Base-by-base conservation (phyloP, 2,113 vertebrate species). In the Thamnaconus septentrionalis region DNA sequence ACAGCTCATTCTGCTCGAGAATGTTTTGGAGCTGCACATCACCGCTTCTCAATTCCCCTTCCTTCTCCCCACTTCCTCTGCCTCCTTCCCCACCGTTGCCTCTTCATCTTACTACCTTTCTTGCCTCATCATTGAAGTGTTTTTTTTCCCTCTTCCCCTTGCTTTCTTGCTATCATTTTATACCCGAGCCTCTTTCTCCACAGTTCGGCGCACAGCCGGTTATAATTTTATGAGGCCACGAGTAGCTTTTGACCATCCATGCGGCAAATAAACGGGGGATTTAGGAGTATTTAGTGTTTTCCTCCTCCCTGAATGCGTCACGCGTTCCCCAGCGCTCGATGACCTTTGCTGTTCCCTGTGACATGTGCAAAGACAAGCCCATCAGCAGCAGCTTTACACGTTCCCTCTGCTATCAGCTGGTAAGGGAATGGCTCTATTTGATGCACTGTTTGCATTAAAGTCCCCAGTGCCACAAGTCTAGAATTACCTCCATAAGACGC, bases 151-250 rank as follows among this genome's bases (percentile, higher is more conserved):
- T 57, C 56, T 61, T 47, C 41, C 41, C 57, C 52, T 66, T 66
- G 52, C 45, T 72, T 55, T 75, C 72, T 44, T 39, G 65, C 71
- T 67, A 54, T 63, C 63, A 50, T 76, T 71, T 72, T 53, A 61
- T 83, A 77, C 64, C 75, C 61, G 18, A 11, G 61, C 72, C 60
- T 77, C 86, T 77, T 85, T 82, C 67, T 93, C 93, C 91, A 94
- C 95, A 95, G 92, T 90, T 93, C 92, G 88, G 90, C 92, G 94
- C 94, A 93, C 91, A 90, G 91, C 94, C 88, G 89, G 91, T 94
- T 96, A 96, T 97, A 96, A 97, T 97, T 97, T 98, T 96, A 96
- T 95, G 95, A 93, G 93, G 91, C 94, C 92, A 94, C 94, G 94
- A 96, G 94, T 97, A 96, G 93, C 94, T 95, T 96, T 96, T 96